Conservation (phyloP, 2,797 vertebrate species). For the Ctenopoma kingsleyae region DNA sequence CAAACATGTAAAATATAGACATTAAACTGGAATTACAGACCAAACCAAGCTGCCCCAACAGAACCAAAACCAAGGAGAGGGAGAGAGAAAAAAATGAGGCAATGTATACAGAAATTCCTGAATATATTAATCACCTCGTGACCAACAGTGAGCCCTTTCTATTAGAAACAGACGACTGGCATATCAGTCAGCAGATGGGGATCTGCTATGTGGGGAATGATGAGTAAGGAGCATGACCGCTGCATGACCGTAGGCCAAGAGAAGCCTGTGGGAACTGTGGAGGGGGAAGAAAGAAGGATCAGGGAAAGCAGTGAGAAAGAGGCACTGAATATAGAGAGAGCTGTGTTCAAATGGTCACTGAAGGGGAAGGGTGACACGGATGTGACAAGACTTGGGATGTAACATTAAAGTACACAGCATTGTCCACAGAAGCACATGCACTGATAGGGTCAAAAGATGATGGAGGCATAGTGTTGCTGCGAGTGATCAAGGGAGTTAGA, state of each 20-base stretch:
- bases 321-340: not conserved
- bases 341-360: conserved; percentile 19
- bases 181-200: conserved; percentile 44
- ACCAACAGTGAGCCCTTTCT: conserved; percentile 63
- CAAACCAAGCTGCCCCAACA: too few relatives aligned
- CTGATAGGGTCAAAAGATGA: not conserved
- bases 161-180: conserved; percentile 8
- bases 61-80: not conserved
- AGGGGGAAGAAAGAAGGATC: not conserved
- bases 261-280: conserved; percentile 47
- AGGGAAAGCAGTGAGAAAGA: conserved; percentile 12
- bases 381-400: conserved; percentile 6
- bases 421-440: not conserved
- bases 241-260: conserved; percentile 48
- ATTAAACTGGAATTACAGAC: not conserved
- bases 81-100: not conserved
- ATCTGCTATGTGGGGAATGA: conserved; percentile 44
- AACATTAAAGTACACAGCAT: not conserved
- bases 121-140: conserved; percentile 47
- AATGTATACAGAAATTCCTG: conserved; percentile 29
- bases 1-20: not conserved
- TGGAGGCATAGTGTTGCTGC: too few relatives aligned
- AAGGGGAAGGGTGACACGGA: conserved; percentile 32
- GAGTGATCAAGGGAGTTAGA: not conserved
- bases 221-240: conserved; percentile 60